These are phyloP conservation scores for Cygnus buccinator DNA, from an alignment of 2,113 vertebrate genomes.

Conservation along the genomic window DNA sequence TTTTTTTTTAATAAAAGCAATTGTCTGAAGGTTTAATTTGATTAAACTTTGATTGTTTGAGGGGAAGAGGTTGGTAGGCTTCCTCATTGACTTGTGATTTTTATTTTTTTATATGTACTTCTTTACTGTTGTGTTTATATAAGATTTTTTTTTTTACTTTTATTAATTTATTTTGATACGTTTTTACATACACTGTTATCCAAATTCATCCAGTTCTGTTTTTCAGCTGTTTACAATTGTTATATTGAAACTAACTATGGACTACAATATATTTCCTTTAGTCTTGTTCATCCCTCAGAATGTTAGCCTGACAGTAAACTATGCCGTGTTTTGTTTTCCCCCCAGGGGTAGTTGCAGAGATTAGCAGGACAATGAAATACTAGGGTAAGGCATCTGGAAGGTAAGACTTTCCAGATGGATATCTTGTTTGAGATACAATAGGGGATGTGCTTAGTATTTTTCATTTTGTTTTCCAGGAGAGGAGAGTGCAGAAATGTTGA, in stretches of 20 bases:
- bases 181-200: background rate
- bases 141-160: background rate
- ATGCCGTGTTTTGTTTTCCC: background rate
- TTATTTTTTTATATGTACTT: background rate
- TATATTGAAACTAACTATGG: background rate
- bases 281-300: background rate
- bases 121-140: background rate
- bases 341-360: constrained; percentile 6
- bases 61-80: background rate
- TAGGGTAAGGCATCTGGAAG: constrained; percentile 52
- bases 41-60: background rate
- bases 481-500: background rate
- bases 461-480: background rate
- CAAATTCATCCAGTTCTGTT: background rate
- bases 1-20: background rate
- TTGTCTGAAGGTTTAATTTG: background rate
- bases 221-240: background rate
- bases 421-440: constrained; percentile 16
- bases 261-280: background rate
- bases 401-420: constrained; percentile 58
- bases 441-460: background rate
- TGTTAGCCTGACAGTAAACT: background rate
- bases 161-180: background rate
- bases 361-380: constrained; percentile 40
- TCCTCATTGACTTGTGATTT: background rate